phyloP scores from a whole-genome alignment of 2,113 vertebrate genomes.

The Atherinomorus stipes region DNA sequence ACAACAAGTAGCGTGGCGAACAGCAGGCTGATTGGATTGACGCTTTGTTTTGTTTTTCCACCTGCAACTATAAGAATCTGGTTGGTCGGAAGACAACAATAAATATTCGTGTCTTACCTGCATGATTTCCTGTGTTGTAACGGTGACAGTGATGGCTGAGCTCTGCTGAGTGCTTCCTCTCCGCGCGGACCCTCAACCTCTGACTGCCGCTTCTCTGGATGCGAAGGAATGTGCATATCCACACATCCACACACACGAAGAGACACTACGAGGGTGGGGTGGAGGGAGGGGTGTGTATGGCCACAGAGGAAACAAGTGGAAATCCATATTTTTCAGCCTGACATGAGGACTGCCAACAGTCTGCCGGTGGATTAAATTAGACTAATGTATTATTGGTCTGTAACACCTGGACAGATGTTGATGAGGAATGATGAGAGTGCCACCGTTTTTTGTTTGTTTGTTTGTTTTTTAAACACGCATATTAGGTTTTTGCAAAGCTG shows the following conservation, averaged over 20 bases:
- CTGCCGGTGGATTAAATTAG: conserved; percentile 16
- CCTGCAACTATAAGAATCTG: background rate
- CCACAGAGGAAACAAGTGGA: conserved; percentile 30
- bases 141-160: conserved; percentile 36
- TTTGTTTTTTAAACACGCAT: too few relatives aligned
- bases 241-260: background rate
- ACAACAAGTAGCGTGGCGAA: conserved; percentile 36
- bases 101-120: conserved; percentile 59
- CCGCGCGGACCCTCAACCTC: conserved; percentile 59
- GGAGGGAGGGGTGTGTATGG: conserved; percentile 16
- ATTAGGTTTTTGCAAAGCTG: too few relatives aligned
- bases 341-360: conserved; percentile 39
- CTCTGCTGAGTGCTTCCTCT: conserved; percentile 40
- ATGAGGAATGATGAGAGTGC: background rate
- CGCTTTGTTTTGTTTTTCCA: conserved; percentile 9
- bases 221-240: conserved; percentile 66
- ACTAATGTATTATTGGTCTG: background rate
- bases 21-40: conserved; percentile 12
- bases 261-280: background rate
- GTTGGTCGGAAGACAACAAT: background rate
- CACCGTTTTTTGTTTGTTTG: background rate
- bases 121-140: conserved; percentile 58
- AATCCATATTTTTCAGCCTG: conserved; percentile 25
- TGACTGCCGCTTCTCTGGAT: conserved; percentile 56
- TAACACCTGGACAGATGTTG: conserved; percentile 36